phyloP scores from a whole-genome alignment of 2,797 vertebrate species.

The Thunnus albacares region DNA sequence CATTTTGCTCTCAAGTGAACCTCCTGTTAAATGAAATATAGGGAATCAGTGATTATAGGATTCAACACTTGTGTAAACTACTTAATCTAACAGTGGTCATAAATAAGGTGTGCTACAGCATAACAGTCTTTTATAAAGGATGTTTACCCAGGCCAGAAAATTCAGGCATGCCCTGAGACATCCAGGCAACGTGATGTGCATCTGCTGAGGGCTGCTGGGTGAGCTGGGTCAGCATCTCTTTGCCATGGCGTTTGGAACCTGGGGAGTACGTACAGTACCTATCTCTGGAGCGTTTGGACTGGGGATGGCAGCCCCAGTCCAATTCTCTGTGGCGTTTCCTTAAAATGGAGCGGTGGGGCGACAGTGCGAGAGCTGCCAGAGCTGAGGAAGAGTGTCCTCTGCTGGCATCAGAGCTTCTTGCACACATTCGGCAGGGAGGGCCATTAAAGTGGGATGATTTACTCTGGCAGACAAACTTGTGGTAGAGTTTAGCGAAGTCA shows the following conservation, averaged over 20 bases:
- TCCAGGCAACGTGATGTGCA: constrained; percentile 28
- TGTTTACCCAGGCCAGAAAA: constrained; percentile 53
- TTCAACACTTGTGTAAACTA: background rate
- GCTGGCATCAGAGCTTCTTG: constrained; percentile 1
- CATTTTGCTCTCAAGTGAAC: constrained; percentile 6
- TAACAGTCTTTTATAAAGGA: background rate
- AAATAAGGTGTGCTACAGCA: background rate
- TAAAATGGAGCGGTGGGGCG: constrained; percentile 71
- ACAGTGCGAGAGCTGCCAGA: constrained; percentile 72
- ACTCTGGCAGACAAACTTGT: constrained; percentile 80
- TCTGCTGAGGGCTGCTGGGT: constrained; percentile 22
- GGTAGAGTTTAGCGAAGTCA: constrained; percentile 80
- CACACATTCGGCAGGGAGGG: constrained; percentile 73
- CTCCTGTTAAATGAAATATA: constrained; percentile 38
- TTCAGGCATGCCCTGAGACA: background rate
- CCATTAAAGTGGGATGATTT: constrained; percentile 29
- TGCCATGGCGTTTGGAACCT: constrained; percentile 57
- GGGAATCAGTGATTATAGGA: background rate
- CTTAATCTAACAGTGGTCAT: background rate
- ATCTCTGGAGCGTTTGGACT: constrained; percentile 77
- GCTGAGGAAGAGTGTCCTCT: constrained; percentile 41
- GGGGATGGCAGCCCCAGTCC: constrained; percentile 31
- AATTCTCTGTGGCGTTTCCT: constrained; percentile 79
- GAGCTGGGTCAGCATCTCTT: constrained; percentile 50
- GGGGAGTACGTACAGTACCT: constrained; percentile 66